Conservation (phyloP, 2,113 vertebrate species). For the Smithornis capensis region DNA sequence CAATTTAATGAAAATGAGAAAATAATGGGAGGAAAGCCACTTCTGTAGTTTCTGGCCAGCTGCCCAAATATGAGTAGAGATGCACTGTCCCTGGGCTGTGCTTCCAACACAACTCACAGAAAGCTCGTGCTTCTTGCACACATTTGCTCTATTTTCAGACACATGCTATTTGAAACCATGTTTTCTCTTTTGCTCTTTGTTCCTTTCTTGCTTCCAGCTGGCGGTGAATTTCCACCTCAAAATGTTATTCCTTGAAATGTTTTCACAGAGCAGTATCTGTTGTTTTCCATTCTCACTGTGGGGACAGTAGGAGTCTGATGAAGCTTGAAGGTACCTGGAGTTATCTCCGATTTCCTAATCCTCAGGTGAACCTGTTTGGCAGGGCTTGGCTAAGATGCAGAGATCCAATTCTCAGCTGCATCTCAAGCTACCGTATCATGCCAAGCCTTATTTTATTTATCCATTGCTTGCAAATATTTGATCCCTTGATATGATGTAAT, state of each 20-base stretch:
- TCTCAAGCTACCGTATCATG: not conserved
- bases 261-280: not conserved
- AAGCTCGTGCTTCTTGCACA: constrained; percentile 27
- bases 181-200: constrained; percentile 14
- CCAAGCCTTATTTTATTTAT: not conserved
- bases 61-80: constrained; percentile 10
- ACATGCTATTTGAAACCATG: not conserved
- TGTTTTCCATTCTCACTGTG: not conserved
- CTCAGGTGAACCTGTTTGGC: not conserved
- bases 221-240: constrained; percentile 13
- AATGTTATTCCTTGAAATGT: constrained; percentile 16
- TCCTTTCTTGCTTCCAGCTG: not conserved
- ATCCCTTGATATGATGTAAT: not conserved
- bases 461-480: not conserved
- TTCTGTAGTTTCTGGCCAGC: constrained; percentile 37
- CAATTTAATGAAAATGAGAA: constrained; percentile 57
- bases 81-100: not conserved
- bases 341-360: constrained; percentile 15
- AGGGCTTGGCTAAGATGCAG: not conserved
- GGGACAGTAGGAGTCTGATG: not conserved
- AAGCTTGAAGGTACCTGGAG: constrained; percentile 30
- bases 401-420: not conserved
- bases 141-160: constrained; percentile 4
- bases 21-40: constrained; percentile 34
- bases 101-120: not conserved